Base-by-base conservation (phyloP, 2,888 invertebrate species). In the Anticlea derivata region DNA sequence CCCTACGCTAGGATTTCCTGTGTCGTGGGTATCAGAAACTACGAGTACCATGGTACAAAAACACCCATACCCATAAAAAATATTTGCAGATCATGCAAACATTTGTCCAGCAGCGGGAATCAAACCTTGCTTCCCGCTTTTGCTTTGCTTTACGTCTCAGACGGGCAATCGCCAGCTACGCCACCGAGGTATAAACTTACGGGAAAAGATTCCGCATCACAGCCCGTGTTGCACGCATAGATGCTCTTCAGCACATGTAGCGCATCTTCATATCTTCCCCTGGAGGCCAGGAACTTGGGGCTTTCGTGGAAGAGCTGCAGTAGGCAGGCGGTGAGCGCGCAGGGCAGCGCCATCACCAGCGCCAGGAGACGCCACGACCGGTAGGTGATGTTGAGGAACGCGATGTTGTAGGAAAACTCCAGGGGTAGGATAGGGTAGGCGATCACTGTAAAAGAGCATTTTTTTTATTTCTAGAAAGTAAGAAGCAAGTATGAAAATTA, bases 321-420 rank as follows among this genome's bases (percentile, higher is more conserved):
- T 7, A 93, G 86, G 2, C 92, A 61, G 0, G 94, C 92, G 0
- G 94, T 93, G 7, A 93, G 61, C 0, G 94, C 73, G 56, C 94
- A 93, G 0, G 96, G 93, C 0, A 94, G 40, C 0, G 94, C 91
- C 73, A 95, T 92, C 0, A 93, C 76, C 0, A 95, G 80, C 0
- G 96, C 83, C 47, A 96, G 92, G 2, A 96, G 73, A n/a, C 96
- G 91, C 97, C 97, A 97, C 0, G 96, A 94, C 8, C 93, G 92
- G 71, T 93, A 93, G 5, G 75, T 74, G 65, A 95, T 83, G 43
- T 88, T 90, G 20, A 93, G 72, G 50, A 92, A 73, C 8, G 74
- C 75, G 39, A 89, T 83, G 13, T 76, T 71, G 49, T 89, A 72
- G 0, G 91, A 76, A 59, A 92, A 83, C 1, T 86, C 63, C 34